A percentile compares a stretch with the other conserved stretches of the same genome.
phyloP scores from a whole-genome alignment of 64 coral and sea anemone species.

The Stichodactyla helianthus region DNA sequence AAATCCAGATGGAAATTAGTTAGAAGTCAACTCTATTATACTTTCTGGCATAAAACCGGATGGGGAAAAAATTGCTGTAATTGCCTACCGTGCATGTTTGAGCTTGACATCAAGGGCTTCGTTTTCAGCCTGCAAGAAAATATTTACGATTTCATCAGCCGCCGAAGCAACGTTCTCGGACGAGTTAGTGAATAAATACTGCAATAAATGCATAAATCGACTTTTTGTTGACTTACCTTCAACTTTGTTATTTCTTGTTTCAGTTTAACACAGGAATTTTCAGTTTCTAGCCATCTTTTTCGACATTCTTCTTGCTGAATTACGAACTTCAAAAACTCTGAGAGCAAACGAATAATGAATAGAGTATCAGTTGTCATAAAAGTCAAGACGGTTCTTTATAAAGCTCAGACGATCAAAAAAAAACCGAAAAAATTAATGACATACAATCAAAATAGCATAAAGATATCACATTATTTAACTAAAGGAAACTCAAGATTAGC shows the following conservation, averaged over 20 bases:
- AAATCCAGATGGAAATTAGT: background rate
- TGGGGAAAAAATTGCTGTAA: background rate
- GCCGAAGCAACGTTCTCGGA: background rate
- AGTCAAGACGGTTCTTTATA: background rate
- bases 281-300: constrained; percentile 80
- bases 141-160: background rate
- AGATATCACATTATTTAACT: background rate
- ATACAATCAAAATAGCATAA: background rate
- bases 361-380: background rate
- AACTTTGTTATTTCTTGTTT: constrained; percentile 79
- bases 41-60: background rate
- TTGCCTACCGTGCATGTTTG: constrained; percentile 81
- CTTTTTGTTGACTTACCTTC: constrained; percentile 29
- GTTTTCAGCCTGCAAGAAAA: constrained; percentile 72
- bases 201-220: background rate
- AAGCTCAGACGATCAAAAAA: background rate
- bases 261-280: constrained; percentile 49
- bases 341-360: background rate
- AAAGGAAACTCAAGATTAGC: background rate
- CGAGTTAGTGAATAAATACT: background rate
- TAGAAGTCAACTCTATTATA: too few species aligned
- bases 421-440: background rate
- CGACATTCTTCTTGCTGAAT: constrained; percentile 88
- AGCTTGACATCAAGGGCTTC: constrained; percentile 83
- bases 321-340: constrained; percentile 88